Conservation (phyloP, 2,797 vertebrate genomes). For the Parambassis ranga region DNA sequence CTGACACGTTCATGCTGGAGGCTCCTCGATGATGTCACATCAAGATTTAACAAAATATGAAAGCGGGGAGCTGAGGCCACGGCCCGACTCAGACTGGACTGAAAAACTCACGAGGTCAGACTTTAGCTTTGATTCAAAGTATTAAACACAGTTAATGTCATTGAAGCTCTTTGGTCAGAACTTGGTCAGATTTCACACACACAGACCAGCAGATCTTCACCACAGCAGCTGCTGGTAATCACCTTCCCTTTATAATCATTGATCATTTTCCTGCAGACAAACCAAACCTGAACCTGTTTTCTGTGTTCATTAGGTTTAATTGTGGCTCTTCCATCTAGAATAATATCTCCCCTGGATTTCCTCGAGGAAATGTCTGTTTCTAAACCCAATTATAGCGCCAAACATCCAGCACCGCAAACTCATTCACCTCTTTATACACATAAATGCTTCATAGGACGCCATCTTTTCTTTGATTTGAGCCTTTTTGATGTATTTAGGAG, state of each 20-base stretch:
- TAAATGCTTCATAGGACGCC: too few species aligned
- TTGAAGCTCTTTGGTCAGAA: too few species aligned
- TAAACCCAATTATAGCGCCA: too few species aligned
- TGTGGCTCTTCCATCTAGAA: slow-evolving; percentile 34
- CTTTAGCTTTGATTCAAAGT: background rate
- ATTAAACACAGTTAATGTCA: too few species aligned
- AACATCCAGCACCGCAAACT: too few species aligned
- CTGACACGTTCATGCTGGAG: slow-evolving; percentile 42
- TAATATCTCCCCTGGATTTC: slow-evolving; percentile 28
- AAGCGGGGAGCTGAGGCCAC: slow-evolving; percentile 5
- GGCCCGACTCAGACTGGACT: slow-evolving; percentile 13
- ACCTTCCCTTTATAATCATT: slow-evolving; percentile 22
- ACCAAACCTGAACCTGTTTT: slow-evolving; percentile 3
- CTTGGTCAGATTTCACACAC: slow-evolving; percentile 1
- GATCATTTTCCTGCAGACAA: slow-evolving; percentile 29
- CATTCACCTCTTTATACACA: too few species aligned
- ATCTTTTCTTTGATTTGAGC: too few species aligned
- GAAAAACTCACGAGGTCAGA: background rate
- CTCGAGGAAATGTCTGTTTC: too few species aligned
- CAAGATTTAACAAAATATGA: slow-evolving; percentile 28
- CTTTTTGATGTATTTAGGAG: too few species aligned
- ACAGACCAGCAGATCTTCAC: too few species aligned
- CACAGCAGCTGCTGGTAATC: slow-evolving; percentile 14
- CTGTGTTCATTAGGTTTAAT: slow-evolving; percentile 51
- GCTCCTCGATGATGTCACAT: slow-evolving; percentile 38